Percentiles rank a stretch among this genome's conserved stretches.
phyloP scores from a whole-genome alignment of 2,888 invertebrate genomes.

The Chymomyza caudatula region DNA sequence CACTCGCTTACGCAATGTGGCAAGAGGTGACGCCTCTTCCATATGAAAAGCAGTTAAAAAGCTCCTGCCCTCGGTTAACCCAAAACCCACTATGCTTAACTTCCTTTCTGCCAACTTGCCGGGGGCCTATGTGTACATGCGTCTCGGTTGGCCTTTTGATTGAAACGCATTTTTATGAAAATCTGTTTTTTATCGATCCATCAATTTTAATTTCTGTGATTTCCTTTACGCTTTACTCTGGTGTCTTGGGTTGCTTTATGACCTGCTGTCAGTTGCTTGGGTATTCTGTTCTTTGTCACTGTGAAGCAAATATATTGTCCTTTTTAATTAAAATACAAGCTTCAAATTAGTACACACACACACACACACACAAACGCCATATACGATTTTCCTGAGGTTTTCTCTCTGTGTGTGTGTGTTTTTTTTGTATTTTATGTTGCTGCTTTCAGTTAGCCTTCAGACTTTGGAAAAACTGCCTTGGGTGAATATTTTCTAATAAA shows the following conservation, averaged over 20 bases:
- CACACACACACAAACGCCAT: no score
- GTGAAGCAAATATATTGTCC: slow-evolving; percentile 65
- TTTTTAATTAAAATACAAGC: slow-evolving; percentile 68
- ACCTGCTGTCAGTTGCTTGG: slow-evolving; percentile 57
- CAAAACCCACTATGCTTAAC: not conserved
- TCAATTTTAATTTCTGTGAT: slow-evolving; percentile 56
- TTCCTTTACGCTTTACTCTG: no score
- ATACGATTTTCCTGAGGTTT: not conserved
- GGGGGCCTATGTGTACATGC: not conserved
- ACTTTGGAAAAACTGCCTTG: not conserved
- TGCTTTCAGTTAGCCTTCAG: not conserved
- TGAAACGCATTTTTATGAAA: slow-evolving; percentile 61
- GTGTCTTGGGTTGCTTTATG: slow-evolving; percentile 48
- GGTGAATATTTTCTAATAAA: not conserved
- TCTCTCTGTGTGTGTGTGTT: not conserved
- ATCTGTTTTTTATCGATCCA: slow-evolving; percentile 63
- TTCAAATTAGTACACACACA: slow-evolving; percentile 50
- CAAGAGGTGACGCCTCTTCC: no score
- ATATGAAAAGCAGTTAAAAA: not conserved
- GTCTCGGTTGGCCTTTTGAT: slow-evolving; percentile 29
- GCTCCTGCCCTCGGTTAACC: not conserved
- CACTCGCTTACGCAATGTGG: slow-evolving; percentile 59
- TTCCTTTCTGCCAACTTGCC: not conserved
- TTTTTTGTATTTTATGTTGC: not conserved
- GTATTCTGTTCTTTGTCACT: slow-evolving; percentile 2